These are phyloP conservation scores for Tenthredo livida DNA, from an alignment of 2,888 invertebrate genomes.

Conservation along the genomic window DNA sequence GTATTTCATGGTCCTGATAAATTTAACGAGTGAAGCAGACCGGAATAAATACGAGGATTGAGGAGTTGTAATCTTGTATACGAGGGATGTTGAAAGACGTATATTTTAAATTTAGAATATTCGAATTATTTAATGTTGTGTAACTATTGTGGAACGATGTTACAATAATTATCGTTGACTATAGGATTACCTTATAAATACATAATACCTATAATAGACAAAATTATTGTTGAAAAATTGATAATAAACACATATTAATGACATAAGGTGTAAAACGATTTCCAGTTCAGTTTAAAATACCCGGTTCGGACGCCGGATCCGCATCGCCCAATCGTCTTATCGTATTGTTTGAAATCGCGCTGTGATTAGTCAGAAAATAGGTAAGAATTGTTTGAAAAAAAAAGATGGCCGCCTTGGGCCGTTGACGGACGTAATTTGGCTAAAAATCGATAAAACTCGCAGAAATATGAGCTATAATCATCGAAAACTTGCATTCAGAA, in stretches of 20 bases:
- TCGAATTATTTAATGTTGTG: background rate
- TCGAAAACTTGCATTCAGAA: background rate
- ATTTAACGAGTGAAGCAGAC: background rate
- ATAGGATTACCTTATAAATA: background rate
- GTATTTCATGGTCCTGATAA: slow-evolving; percentile 30
- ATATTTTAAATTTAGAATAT: background rate
- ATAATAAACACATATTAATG: background rate
- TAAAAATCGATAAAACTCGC: too few species aligned
- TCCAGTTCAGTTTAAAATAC: background rate
- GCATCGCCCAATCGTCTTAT: slow-evolving; percentile 2
- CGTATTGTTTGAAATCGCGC: background rate
- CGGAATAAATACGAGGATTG: background rate
- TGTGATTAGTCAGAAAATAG: background rate
- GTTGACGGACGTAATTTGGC: background rate
- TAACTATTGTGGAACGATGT: background rate
- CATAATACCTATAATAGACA: background rate
- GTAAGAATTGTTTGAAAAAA: background rate
- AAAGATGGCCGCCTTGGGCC: background rate
- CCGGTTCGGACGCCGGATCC: background rate
- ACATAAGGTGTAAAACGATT: background rate
- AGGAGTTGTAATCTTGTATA: background rate
- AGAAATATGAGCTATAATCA: background rate
- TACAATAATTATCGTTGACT: background rate
- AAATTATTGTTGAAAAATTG: background rate
- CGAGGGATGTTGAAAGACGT: background rate